phyloP scores from a whole-genome alignment of 2,113 vertebrate genomes.

The Willisornis vidua region DNA sequence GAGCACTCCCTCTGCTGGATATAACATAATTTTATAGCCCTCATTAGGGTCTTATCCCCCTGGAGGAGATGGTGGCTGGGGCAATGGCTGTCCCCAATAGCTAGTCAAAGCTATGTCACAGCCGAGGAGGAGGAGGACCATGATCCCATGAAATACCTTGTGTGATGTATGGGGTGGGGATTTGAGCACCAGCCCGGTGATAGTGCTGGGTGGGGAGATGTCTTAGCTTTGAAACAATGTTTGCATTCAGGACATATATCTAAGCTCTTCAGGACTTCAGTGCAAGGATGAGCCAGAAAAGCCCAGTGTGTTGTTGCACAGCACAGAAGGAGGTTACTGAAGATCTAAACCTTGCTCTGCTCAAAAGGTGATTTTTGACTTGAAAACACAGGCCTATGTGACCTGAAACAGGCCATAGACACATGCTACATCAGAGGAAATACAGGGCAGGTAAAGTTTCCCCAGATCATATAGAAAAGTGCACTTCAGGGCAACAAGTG shows the following conservation, averaged over 20 bases:
- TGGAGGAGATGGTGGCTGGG: neutral
- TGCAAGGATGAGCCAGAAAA: neutral
- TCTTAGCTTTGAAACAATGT: neutral
- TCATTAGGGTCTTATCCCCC: fast-evolving
- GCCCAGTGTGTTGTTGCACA: neutral
- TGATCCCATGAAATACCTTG: neutral
- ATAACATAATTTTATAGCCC: neutral
- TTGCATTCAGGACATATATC: neutral
- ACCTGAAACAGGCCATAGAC: neutral
- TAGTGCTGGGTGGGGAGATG: neutral
- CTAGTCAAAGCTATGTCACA: neutral
- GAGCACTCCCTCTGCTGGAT: conserved; percentile 49
- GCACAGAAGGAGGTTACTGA: neutral
- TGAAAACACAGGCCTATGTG: neutral
- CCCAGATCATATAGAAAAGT: neutral
- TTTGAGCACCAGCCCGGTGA: neutral
- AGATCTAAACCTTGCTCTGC: neutral
- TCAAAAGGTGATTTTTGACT: neutral
- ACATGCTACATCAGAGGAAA: neutral
- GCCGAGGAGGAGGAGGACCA: neutral
- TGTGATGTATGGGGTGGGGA: neutral
- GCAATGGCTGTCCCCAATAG: neutral
- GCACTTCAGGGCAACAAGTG: neutral
- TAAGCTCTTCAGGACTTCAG: neutral
- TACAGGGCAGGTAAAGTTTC: neutral